Conservation (phyloP, 2,888 invertebrate species). For the Meiosimyza platycephala region DNA sequence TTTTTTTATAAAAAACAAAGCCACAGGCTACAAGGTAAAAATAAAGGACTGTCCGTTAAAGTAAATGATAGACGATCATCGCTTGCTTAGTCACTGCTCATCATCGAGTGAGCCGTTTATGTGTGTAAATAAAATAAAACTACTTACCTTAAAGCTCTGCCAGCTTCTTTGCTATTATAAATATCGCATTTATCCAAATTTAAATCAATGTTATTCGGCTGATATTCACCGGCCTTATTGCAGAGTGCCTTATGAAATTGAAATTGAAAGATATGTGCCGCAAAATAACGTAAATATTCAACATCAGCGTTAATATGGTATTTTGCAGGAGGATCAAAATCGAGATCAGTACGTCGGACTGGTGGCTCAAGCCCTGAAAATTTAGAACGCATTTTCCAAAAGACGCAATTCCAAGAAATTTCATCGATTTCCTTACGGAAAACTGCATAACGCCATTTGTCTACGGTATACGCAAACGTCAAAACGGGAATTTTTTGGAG, state of each 20-base stretch:
- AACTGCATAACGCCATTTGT: conserved; percentile 77
- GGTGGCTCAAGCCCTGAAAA: conserved; percentile 78
- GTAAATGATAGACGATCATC: no score
- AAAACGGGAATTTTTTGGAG: conserved; percentile 78
- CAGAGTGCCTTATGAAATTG: conserved; percentile 78
- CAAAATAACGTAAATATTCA: conserved; percentile 73
- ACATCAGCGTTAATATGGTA: conserved; percentile 80
- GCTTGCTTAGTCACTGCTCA: no score
- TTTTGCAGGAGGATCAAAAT: conserved; percentile 83
- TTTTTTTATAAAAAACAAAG: no score
- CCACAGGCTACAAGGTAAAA: no score
- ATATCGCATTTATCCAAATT: conserved; percentile 13
- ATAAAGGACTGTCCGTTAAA: no score
- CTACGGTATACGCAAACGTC: conserved; percentile 77
- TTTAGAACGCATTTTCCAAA: conserved; percentile 74
- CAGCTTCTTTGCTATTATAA: neutral
- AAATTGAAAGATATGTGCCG: conserved; percentile 70
- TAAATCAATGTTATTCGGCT: conserved; percentile 63
- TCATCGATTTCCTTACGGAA: conserved; percentile 73
- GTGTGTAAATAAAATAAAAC: no score
- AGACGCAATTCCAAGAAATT: conserved; percentile 75
- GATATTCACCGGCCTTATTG: conserved; percentile 79
- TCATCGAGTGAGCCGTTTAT: no score
- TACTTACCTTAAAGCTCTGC: neutral
- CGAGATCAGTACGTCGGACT: conserved; percentile 72